Base-by-base conservation (phyloP, 2,888 invertebrate genomes). In the Ophioninae sp. region DNA sequence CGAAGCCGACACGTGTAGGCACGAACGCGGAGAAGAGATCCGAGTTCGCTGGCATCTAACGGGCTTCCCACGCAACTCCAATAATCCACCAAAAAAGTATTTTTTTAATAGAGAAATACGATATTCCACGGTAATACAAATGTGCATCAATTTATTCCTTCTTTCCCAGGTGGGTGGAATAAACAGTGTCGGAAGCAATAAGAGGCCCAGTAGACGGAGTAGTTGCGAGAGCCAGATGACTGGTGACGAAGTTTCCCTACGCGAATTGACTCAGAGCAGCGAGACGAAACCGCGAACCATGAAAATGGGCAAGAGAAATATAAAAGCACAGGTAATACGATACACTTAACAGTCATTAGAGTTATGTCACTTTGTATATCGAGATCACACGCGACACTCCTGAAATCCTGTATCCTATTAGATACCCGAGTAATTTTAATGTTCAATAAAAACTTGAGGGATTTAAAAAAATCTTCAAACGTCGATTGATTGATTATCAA, bases 221-320 rank as follows among this genome's bases (percentile, higher is more conserved):
- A 94, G 94, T 87, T 94, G 94, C 88, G 94, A 94, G 86, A 93
- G 91, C 86, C 94, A 94, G 84, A 91, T 92, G 81, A 91, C 91
- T 39, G 92, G 92, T 13, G 94, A 93, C 85, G 90, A 90, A 65
- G 89, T 91, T 81, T 92, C 92, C 67, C 88, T 92, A 57, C 91
- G 93, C 59, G 94, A 94, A 87, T 91, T 93, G 62, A 93, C 93
- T 85, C 93, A 94, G 30, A 87, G 89, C 82, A 44, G 92, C 94
- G 62, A 95, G 93, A 81, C 94, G 91, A 77, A 94, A 93, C 87
- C 94, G 92, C 87, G 95, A 93, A 89, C 91, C 37, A 94, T 95
- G 87, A 95, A 96, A 88, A 97, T 98, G 96, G 97, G 97, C 41
- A 97, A 97, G 90, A 94, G 98, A 82, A 98, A 98, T 92, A 97